Percentiles rank a stretch among this genome's conserved stretches.
Evolutionary conservation across 2,797 vertebrate species (phyloP).

Genomic region (Bucorvus abyssinicus): DNA sequence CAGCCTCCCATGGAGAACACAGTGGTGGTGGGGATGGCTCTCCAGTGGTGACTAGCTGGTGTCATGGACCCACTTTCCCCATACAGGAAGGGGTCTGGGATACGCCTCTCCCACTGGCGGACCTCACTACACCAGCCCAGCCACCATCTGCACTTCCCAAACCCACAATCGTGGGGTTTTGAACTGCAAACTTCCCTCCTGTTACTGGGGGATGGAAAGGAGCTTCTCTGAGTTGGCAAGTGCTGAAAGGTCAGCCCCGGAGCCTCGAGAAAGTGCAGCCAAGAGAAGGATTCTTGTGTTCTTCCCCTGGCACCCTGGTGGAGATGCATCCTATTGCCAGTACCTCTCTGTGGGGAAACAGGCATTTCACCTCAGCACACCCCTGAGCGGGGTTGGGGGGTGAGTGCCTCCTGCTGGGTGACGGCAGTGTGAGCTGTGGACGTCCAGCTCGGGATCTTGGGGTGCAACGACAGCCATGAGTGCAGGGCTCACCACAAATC

Average conservation of each 20-base stretch:
- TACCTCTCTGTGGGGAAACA: background rate
- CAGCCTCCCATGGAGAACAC: background rate
- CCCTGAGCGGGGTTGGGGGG: too few species aligned
- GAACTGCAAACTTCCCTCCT: background rate
- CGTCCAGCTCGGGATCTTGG: background rate
- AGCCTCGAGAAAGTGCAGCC: background rate
- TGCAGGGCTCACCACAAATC: too few species aligned
- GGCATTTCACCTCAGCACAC: background rate
- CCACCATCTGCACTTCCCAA: background rate
- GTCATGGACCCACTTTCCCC: background rate
- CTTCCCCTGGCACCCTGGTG: background rate
- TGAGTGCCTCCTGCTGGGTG: fast-evolving
- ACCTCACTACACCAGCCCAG: background rate
- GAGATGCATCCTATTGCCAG: background rate
- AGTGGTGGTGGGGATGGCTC: fast-evolving
- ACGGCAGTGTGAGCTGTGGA: fast-evolving
- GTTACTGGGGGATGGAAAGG: fast-evolving
- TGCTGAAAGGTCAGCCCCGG: background rate
- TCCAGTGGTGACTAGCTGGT: background rate
- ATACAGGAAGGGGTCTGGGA: background rate
- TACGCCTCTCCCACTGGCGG: background rate
- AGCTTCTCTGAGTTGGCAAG: background rate
- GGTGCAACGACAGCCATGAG: background rate
- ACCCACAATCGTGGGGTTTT: background rate
- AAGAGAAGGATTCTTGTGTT: background rate